Base-by-base conservation (phyloP, 2,888 invertebrate genomes). In the Hedychridium roseum region DNA sequence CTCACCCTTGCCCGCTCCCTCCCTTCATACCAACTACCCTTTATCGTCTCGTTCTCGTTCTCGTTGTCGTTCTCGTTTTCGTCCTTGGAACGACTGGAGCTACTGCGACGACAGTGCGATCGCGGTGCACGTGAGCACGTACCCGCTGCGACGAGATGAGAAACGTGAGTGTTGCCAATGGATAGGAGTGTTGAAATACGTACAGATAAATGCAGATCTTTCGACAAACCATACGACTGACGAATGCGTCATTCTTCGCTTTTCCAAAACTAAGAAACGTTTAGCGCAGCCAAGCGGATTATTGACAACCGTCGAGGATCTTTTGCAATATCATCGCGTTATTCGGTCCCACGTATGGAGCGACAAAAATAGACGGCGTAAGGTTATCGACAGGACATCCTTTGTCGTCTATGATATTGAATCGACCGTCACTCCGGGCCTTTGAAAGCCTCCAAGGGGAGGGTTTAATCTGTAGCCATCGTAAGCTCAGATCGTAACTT, bases 101-200 rank as follows among this genome's bases (percentile, higher is more conserved):
- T 39, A 50, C 57, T 48, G 46, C 54, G 50, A 50, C 54, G 50
- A 55, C 47, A 45, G 35, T 46, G 30, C 44, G 40, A 43, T 38
- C 46, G 48, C 5, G 23, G 15, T 16, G 44, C 58, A 58, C 55
- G 64, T 53, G 64, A 61, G 58, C 56, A 52, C 54, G 51, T 53
- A 38, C 42, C 45, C 42, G 30, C 15, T 32, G 39, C 50, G 45
- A 39, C 57, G 60, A 64, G 64, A 64, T 64, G 64, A 64, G 55
- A 60, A 56, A 64, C 57, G 64, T 64, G 58, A 64, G 64, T 64
- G 39, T 30, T 23, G 30, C 5, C 9, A 23, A 9, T 9, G 23
- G 9, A 23, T 6, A 9, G 23, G 23, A 23, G 5, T 9, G 23
- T 6, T 23, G 23, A 9, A 23, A 23, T 23, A 9, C 5, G 23